A percentile compares a stretch with the other conserved stretches of the same genome.
These are phyloP conservation scores for Leptobrachium ailaonicum DNA, from an alignment of 2,113 vertebrate species.

Conservation along the genomic window DNA sequence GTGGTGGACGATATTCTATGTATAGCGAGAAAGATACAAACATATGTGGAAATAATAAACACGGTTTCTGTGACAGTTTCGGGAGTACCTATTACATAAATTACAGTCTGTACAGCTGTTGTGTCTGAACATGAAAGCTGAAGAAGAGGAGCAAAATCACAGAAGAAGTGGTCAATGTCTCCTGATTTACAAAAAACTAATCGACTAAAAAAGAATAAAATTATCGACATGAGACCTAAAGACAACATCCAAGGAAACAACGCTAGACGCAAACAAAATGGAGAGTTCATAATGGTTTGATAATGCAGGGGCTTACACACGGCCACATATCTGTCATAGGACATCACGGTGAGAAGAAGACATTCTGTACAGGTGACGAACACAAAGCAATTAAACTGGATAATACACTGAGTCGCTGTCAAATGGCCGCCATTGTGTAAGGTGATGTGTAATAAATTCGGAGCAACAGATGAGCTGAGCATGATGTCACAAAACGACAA, in stretches of 20 bases:
- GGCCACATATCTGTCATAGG: slow-evolving; percentile 50
- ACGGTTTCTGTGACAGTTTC: background rate
- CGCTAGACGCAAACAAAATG: slow-evolving; percentile 24
- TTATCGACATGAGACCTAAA: background rate
- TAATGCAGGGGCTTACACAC: slow-evolving; percentile 54
- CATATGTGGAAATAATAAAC: slow-evolving; percentile 11
- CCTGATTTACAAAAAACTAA: background rate
- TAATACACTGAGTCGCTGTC: slow-evolving; percentile 5
- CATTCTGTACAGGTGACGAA: background rate
- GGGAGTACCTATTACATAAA: background rate
- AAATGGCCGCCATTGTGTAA: background rate
- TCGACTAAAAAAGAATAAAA: background rate
- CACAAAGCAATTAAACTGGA: background rate
- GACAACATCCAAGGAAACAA: slow-evolving; percentile 25
- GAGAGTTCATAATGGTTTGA: slow-evolving; percentile 33
- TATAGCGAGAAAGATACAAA: background rate
- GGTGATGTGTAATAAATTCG: background rate
- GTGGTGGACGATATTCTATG: background rate
- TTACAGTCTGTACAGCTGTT: background rate
- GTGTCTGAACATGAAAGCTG: background rate
- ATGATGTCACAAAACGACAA: background rate
- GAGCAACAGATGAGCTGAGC: background rate
- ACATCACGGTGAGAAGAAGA: slow-evolving; percentile 42
- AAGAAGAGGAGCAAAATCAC: slow-evolving; percentile 19
- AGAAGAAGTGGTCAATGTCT: slow-evolving; percentile 14